Evolutionary conservation across 2,888 invertebrate species (phyloP).

Genomic region (Candidula unifasciata): DNA sequence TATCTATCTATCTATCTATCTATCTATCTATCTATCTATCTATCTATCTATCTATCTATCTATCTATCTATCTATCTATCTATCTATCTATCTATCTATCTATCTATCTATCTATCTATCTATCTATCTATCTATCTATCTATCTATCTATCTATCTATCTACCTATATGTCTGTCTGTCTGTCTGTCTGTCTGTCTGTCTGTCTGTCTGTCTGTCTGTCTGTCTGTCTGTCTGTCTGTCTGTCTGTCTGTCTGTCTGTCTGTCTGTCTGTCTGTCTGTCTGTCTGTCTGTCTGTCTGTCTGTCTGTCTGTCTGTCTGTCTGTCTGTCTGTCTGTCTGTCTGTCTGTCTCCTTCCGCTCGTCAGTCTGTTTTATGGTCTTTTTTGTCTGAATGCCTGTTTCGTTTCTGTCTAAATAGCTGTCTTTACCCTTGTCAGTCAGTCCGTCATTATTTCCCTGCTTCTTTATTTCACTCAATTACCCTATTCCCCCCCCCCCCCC

Average conservation of each 20-base stretch:
- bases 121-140: constrained; percentile 10
- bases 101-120: no score
- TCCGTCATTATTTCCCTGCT: neutral
- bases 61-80: no score
- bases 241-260: neutral
- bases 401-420: no score
- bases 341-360: neutral
- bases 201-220: neutral
- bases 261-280: neutral
- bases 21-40: no score
- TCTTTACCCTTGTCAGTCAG: neutral
- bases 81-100: no score
- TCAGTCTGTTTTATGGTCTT: no score
- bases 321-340: constrained; percentile 9
- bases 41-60: no score
- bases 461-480: neutral
- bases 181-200: no score
- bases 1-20: no score
- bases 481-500: no score
- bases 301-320: neutral
- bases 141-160: neutral
- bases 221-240: neutral
- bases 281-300: neutral
- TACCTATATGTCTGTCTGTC: no score
- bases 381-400: no score